These are phyloP conservation scores for Drosophila willistoni DNA, from an alignment of 1,140 invertebrate species.

Conservation along the genomic window DNA sequence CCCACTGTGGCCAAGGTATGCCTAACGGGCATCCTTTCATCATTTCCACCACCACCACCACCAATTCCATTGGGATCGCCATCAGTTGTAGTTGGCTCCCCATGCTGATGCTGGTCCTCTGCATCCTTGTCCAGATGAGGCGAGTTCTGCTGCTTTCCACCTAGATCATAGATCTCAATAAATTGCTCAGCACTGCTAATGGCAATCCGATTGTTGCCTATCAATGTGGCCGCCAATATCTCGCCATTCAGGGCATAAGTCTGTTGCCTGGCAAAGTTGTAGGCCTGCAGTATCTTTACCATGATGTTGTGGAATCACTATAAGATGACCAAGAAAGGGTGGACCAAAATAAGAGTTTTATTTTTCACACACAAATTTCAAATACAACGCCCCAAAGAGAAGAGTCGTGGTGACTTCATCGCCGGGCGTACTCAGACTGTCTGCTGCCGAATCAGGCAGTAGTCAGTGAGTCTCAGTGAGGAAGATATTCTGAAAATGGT, in stretches of 20 bases:
- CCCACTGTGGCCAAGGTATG: slow-evolving; percentile 76
- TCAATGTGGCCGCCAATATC: slow-evolving; percentile 73
- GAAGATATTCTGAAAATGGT: slow-evolving; percentile 20
- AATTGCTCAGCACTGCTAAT: slow-evolving; percentile 81
- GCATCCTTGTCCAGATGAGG: slow-evolving; percentile 28
- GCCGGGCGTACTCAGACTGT: slow-evolving; percentile 53
- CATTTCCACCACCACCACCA: slow-evolving; percentile 25
- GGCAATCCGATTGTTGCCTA: slow-evolving; percentile 75
- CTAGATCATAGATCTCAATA: slow-evolving; percentile 80
- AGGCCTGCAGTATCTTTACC: slow-evolving; percentile 81
- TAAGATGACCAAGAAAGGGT: background rate
- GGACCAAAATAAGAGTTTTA: too few species aligned
- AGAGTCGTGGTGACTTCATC: slow-evolving; percentile 65
- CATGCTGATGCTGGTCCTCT: slow-evolving; percentile 12
- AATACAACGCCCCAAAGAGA: slow-evolving; percentile 57
- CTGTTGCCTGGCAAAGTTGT: slow-evolving; percentile 79
- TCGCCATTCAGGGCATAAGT: slow-evolving; percentile 78
- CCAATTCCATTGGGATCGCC: background rate
- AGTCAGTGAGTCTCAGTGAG: slow-evolving; percentile 32
- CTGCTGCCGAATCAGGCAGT: slow-evolving; percentile 36
- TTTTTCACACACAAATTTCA: slow-evolving; percentile 27
- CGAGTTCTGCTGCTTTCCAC: slow-evolving; percentile 53
- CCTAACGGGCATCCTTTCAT: slow-evolving; percentile 58
- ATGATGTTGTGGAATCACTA: slow-evolving; percentile 52
- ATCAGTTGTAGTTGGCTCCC: slow-evolving; percentile 5